phyloP scores from a whole-genome alignment of 2,888 invertebrate species.

The Plusia festucae region DNA sequence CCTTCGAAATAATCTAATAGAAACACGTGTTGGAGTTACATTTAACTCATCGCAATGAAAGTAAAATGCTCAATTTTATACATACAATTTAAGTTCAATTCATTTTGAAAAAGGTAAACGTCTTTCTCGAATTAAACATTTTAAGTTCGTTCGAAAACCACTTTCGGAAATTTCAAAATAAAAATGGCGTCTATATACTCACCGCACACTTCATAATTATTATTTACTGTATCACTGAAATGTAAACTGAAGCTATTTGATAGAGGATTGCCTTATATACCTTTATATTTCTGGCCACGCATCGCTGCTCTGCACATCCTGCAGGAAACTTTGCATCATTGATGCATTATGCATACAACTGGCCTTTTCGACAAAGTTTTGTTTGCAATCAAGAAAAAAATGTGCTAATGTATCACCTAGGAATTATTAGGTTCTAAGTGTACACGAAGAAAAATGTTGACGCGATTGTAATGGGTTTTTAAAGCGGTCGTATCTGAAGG shows the following conservation, averaged over 20 bases:
- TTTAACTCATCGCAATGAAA: too few species aligned
- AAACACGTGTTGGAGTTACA: too few species aligned
- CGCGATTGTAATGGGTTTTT: too few species aligned
- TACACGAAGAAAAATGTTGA: too few species aligned
- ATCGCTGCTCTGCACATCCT: slow-evolving; percentile 32
- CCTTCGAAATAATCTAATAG: too few species aligned
- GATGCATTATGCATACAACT: slow-evolving; percentile 31
- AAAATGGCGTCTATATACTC: slow-evolving; percentile 58
- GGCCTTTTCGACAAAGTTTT: slow-evolving; percentile 41
- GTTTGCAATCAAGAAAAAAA: background rate
- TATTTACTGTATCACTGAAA: slow-evolving; percentile 30
- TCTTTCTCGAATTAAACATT: background rate
- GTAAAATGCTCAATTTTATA: too few species aligned
- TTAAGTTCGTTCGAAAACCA: background rate
- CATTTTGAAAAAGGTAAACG: background rate
- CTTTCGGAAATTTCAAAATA: background rate
- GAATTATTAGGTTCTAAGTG: too few species aligned
- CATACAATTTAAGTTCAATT: too few species aligned
- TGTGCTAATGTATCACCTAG: background rate
- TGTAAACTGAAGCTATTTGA: slow-evolving; percentile 20
- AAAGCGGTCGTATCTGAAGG: too few species aligned
- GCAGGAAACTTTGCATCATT: slow-evolving; percentile 44
- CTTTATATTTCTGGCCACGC: slow-evolving; percentile 37
- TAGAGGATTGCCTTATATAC: slow-evolving; percentile 51
- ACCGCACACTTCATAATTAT: slow-evolving; percentile 81